Evolutionary conservation across 2,113 vertebrate genomes (phyloP).

Genomic region (Spilogale gracilis): DNA sequence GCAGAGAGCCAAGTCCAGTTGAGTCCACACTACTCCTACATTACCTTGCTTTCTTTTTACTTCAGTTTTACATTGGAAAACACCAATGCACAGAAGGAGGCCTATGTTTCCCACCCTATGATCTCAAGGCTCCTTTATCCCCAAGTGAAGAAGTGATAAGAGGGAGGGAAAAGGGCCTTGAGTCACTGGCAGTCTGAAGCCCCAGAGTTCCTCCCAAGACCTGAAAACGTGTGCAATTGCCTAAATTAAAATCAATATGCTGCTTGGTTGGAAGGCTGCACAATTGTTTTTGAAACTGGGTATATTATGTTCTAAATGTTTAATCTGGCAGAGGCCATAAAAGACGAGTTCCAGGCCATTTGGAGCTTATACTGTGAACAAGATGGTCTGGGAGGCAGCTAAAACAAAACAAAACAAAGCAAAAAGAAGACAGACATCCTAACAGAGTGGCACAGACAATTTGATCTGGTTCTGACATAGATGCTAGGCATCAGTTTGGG

Average conservation of each 20-base stretch:
- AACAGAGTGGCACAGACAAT: slow-evolving; percentile 26
- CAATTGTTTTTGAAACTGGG: slow-evolving; percentile 75
- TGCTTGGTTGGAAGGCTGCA: slow-evolving; percentile 77
- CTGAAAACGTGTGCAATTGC: slow-evolving; percentile 17
- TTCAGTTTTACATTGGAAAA: background rate
- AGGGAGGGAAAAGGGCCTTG: background rate
- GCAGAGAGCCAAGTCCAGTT: background rate
- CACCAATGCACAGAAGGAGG: background rate
- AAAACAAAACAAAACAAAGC: slow-evolving; percentile 12
- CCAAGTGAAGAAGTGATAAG: background rate
- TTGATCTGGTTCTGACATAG: slow-evolving; percentile 9
- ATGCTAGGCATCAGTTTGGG: background rate
- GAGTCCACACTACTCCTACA: background rate
- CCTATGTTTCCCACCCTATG: background rate
- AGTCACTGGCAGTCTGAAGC: background rate
- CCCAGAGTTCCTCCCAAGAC: background rate
- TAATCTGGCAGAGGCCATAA: slow-evolving; percentile 84
- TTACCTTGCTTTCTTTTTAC: background rate
- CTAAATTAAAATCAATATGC: slow-evolving; percentile 83
- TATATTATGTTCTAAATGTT: slow-evolving; percentile 82
- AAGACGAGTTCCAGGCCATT: slow-evolving; percentile 85
- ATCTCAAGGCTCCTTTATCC: background rate
- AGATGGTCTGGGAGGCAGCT: slow-evolving; percentile 77
- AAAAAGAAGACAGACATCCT: slow-evolving; percentile 46
- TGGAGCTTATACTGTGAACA: slow-evolving; percentile 81